Evolutionary conservation across 2,113 vertebrate species (phyloP).

Genomic region (Nothocercus nigrocapillus): DNA sequence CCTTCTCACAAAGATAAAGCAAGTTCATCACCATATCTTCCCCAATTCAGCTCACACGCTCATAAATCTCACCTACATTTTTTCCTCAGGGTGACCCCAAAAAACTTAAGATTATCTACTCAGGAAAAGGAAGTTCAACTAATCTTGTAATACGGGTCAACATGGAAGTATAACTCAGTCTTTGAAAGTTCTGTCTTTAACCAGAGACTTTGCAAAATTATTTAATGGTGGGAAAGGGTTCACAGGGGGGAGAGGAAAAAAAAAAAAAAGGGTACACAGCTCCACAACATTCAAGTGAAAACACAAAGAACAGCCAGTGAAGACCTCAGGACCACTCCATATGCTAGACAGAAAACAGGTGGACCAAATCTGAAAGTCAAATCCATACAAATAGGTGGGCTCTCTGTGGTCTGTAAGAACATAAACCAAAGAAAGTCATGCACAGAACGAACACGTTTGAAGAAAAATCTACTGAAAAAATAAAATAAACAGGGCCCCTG

Average conservation of each 20-base stretch:
- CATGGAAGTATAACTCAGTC: accelerated
- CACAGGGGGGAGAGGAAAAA: no score
- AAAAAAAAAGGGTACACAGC: neutral
- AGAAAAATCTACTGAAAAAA: neutral
- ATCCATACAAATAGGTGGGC: neutral
- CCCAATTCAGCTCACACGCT: neutral
- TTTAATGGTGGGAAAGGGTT: neutral
- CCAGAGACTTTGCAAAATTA: neutral
- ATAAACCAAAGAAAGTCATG: neutral
- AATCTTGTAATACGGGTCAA: accelerated
- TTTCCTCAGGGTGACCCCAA: neutral
- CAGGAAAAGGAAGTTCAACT: neutral
- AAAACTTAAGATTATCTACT: neutral
- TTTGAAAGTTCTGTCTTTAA: neutral
- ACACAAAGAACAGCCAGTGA: accelerated
- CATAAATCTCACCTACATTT: neutral
- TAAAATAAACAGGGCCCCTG: neutral
- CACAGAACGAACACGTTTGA: neutral
- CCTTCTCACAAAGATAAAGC: neutral
- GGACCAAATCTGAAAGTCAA: accelerated
- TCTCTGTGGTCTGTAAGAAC: neutral
- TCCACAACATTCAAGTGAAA: neutral
- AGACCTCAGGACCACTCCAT: neutral
- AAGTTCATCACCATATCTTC: neutral
- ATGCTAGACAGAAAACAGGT: neutral